Conservation (phyloP, 2,888 invertebrate species). For the Temnothorax rugatulus region DNA sequence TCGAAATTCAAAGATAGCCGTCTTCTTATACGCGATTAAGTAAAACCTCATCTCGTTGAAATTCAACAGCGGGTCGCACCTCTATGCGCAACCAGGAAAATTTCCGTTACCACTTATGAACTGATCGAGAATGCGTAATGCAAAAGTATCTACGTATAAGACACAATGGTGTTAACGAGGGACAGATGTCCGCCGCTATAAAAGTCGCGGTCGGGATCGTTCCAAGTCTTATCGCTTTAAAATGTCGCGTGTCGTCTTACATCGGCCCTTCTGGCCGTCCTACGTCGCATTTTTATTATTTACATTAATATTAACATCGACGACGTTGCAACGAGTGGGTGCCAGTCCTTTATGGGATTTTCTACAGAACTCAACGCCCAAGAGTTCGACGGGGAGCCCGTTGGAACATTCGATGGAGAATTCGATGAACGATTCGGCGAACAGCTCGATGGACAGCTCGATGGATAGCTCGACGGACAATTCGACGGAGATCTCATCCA, state of each 20-base stretch:
- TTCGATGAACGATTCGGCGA: neutral
- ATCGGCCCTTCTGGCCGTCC: conserved; percentile 23
- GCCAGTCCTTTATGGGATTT: conserved; percentile 43
- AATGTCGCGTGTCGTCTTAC: conserved; percentile 63
- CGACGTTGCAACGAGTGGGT: conserved; percentile 32
- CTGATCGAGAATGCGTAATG: conserved; percentile 65
- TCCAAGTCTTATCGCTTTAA: conserved; percentile 51
- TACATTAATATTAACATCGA: conserved; percentile 34
- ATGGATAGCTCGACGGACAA: conserved; percentile 5
- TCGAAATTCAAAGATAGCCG: neutral
- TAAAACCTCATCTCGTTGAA: neutral
- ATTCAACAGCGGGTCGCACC: neutral
- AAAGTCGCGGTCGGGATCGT: conserved; percentile 53
- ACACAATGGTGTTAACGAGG: conserved; percentile 66
- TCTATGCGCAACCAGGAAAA: conserved; percentile 60
- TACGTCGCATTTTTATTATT: conserved; percentile 37
- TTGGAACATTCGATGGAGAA: conserved; percentile 22
- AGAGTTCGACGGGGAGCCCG: conserved; percentile 42
- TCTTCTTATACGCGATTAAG: neutral
- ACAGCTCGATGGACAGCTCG: conserved; percentile 31
- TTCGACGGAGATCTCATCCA: conserved; percentile 11
- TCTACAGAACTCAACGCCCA: conserved; percentile 10
- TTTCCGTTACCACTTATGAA: conserved; percentile 73
- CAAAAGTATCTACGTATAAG: conserved; percentile 52
- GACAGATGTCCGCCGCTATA: conserved; percentile 58